Evolutionary conservation across 2,797 vertebrate genomes (phyloP), one percentile per base, ranked within the genome.

Genomic region (Artibeus jamaicensis): DNA sequence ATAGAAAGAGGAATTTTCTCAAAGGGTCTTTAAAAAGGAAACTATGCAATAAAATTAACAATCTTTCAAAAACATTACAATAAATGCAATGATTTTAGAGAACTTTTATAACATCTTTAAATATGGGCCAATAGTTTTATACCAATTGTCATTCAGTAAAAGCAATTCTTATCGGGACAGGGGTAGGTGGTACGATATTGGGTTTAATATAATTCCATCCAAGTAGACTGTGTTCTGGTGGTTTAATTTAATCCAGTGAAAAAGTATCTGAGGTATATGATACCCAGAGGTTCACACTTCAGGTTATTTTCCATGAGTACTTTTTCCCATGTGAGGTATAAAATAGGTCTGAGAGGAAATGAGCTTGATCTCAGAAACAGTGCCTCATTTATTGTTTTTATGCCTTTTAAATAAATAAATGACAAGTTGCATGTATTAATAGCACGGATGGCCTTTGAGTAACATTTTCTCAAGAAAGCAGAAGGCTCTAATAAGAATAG

Each of bases 391-490:
- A 55, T 57, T 92, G 15, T 14, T 76, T 18, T 42, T 84, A 71
- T 57, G n/a, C 21, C 53, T 76, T 76, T 62, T 78, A n/a, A 87
- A 86, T 81, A 94, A 87, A 86, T 81, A 94, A 85, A 74, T 55
- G 26, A 86, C 55, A 71, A 46, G 3, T 39, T 87, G 5, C 1
- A 83, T 26, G 10, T 2, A 50, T 93, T 70, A 76, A 88, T 37
- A 77, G 89, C 65, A 93, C 59, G 3, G 0, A 37, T 62, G 24
- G 6, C 2, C n/a, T 88, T 50, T 74, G 14, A 67, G 5, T 42
- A 11, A 76, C 3, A 81, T 37, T 86, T 59, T 77, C 26, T 44
- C 50, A 94, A 73, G 34, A 86, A 86, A 95, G 89, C 39, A 91
- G 50, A 88, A 15, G 9, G 4, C 19, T 89, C 11, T 74, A 93